Evolutionary conservation across 2,797 vertebrate genomes (phyloP).

Genomic region (Protosalanx chinensis): DNA sequence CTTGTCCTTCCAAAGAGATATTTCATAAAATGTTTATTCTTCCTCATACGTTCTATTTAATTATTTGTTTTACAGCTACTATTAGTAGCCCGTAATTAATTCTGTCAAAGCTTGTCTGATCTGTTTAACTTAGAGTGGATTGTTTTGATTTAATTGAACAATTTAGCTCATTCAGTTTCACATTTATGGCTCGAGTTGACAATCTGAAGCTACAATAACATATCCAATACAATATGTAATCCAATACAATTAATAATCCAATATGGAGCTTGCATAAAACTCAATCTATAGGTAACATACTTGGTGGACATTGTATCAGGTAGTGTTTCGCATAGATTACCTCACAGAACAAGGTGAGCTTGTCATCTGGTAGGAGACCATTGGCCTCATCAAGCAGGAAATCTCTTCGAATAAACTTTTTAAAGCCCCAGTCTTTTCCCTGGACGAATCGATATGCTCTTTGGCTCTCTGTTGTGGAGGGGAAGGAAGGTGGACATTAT

Average conservation of each 20-base stretch:
- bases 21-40: conserved; percentile 71
- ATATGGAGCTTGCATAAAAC: neutral
- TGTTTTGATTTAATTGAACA: conserved; percentile 70
- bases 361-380: conserved; percentile 96
- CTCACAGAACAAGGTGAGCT: conserved; percentile 98
- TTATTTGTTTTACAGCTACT: conserved; percentile 70
- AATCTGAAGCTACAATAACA: neutral
- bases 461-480: conserved; percentile 89
- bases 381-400: conserved; percentile 98
- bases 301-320: neutral
- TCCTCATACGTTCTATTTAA: conserved; percentile 68
- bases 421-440: conserved; percentile 99
- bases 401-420: conserved; percentile 98
- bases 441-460: conserved; percentile 99
- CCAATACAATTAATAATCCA: too few species aligned
- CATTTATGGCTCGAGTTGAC: conserved; percentile 42
- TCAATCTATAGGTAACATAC: neutral
- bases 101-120: conserved; percentile 24
- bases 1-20: conserved; percentile 70
- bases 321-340: conserved; percentile 62
- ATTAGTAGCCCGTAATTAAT: conserved; percentile 61
- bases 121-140: conserved; percentile 35
- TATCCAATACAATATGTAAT: neutral
- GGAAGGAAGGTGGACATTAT: neutral
- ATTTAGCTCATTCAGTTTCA: conserved; percentile 8